Evolutionary conservation across 2,113 vertebrate species (phyloP).

Genomic region (Nerophis ophidion): DNA sequence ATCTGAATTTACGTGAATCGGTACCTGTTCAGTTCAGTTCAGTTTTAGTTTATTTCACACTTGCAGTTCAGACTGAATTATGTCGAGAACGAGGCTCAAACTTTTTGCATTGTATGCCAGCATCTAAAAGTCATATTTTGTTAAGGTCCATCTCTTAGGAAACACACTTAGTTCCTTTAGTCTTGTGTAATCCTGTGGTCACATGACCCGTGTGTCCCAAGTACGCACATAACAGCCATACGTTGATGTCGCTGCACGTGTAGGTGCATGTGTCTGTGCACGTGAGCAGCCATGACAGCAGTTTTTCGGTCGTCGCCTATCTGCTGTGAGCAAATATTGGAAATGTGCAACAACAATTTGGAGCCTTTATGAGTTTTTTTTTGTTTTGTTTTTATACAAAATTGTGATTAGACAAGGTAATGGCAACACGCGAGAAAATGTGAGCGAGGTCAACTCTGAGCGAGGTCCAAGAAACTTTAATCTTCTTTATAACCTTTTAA

Average conservation of each 20-base stretch:
- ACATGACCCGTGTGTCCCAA: conserved; percentile 20
- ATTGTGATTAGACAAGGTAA: conserved; percentile 1
- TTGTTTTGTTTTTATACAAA: background rate
- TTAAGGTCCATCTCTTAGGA: background rate
- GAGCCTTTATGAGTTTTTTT: background rate
- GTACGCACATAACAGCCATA: conserved; percentile 13
- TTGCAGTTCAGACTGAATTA: no score
- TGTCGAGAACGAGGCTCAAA: background rate
- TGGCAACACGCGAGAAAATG: conserved; percentile 7
- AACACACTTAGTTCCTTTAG: conserved; percentile 20
- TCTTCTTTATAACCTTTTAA: conserved; percentile 30
- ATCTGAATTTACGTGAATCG: no score
- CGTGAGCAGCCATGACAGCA: conserved; percentile 1
- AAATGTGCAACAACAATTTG: background rate
- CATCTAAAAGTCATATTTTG: background rate
- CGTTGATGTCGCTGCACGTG: conserved; percentile 21
- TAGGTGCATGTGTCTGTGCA: conserved; percentile 17
- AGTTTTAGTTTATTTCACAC: no score
- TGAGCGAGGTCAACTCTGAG: conserved; percentile 12
- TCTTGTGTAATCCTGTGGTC: conserved; percentile 33
- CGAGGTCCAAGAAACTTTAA: conserved; percentile 33
- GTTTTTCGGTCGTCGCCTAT: background rate
- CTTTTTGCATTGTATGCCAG: background rate
- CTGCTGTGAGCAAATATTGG: background rate
- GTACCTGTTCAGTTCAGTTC: no score